Conservation (phyloP, 2,797 vertebrate species). For the Sebastes cheni region DNA sequence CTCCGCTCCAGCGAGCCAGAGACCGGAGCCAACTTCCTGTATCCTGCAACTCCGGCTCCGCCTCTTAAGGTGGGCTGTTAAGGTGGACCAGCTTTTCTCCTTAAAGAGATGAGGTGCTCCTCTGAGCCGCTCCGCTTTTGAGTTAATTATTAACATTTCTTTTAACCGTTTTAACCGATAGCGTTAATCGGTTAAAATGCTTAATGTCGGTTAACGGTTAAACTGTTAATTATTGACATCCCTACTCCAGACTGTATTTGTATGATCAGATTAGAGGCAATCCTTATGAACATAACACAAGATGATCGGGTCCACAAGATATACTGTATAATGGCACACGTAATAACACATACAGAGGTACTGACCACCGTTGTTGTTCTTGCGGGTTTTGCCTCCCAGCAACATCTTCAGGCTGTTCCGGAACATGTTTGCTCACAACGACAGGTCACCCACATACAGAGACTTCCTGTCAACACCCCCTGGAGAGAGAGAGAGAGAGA, state of each 20-base stretch:
- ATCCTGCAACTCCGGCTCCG: too few species aligned
- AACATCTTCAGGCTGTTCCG: constrained; percentile 98
- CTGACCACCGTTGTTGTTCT: constrained; percentile 91
- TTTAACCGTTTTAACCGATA: too few species aligned
- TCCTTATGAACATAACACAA: not conserved
- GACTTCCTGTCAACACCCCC: constrained; percentile 6
- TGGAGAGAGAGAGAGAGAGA: not conserved
- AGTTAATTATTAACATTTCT: too few species aligned
- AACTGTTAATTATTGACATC: too few species aligned
- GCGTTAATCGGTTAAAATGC: too few species aligned
- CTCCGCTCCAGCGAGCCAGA: too few species aligned
- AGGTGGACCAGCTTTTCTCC: too few species aligned
- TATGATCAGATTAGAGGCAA: not conserved
- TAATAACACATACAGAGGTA: not conserved
- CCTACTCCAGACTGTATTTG: not conserved
- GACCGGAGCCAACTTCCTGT: too few species aligned
- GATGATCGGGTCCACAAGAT: not conserved
- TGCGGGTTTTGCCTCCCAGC: constrained; percentile 93
- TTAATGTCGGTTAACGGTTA: too few species aligned
- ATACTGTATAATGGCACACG: not conserved
- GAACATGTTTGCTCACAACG: constrained; percentile 87
- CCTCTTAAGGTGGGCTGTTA: too few species aligned
- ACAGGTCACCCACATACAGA: not conserved
- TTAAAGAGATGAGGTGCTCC: fast-evolving
- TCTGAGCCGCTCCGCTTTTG: too few species aligned